phyloP scores from a whole-genome alignment of 2,797 vertebrate species.

The Acanthurus leucopareius region DNA sequence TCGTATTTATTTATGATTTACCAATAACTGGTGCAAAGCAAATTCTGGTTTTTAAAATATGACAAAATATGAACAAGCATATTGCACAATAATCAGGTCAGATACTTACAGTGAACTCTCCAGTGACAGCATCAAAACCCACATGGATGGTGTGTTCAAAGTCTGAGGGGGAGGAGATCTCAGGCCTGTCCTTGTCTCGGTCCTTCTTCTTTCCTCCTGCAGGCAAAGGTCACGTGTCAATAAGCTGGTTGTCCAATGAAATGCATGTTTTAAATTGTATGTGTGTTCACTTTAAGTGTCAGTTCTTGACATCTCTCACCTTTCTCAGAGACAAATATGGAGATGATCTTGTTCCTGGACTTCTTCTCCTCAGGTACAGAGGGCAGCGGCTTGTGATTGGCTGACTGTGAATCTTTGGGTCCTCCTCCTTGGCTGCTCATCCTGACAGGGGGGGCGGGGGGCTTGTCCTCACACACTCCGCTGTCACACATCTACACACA shows the following conservation, averaged over 20 bases:
- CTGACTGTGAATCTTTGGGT: constrained; percentile 90
- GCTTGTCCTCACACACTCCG: constrained; percentile 97
- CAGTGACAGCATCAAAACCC: constrained; percentile 97
- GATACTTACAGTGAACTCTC: constrained; percentile 96
- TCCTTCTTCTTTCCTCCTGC: constrained; percentile 94
- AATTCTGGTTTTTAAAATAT: too few species aligned
- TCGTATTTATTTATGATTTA: too few species aligned
- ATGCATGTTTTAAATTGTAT: neutral
- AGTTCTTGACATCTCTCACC: constrained; percentile 40
- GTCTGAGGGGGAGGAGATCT: constrained; percentile 97
- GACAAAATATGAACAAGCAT: too few species aligned
- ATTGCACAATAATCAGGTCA: neutral
- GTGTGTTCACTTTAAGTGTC: neutral
- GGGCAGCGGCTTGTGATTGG: constrained; percentile 95
- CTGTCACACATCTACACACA: constrained; percentile 96
- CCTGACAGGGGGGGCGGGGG: constrained; percentile 97
- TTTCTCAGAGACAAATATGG: constrained; percentile 96
- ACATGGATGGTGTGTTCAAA: constrained; percentile 99
- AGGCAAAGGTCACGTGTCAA: constrained; percentile 49
- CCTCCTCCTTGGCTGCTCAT: constrained; percentile 96
- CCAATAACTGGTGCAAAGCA: too few species aligned
- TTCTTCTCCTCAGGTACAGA: constrained; percentile 96
- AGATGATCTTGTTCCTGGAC: constrained; percentile 96
- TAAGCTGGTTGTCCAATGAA: neutral
- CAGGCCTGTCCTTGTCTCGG: constrained; percentile 96